Evolutionary conservation across 2,113 vertebrate species (phyloP).

Genomic region (Nycticorax nycticorax): DNA sequence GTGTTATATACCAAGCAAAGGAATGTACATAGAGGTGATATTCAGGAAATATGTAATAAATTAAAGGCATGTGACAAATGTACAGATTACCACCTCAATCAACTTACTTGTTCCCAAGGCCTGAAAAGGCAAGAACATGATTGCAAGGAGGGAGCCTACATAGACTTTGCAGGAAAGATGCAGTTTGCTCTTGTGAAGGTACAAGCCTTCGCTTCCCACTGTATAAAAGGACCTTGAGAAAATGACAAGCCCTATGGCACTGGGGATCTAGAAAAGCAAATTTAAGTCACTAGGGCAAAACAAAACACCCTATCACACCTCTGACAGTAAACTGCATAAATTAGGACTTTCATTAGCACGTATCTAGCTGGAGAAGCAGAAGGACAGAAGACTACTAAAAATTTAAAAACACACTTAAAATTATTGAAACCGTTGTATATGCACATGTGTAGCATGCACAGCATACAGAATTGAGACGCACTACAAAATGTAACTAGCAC

Average conservation of each 20-base stretch:
- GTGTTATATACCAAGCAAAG: background rate
- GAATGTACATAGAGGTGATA: background rate
- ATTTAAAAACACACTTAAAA: background rate
- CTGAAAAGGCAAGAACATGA: background rate
- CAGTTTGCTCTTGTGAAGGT: background rate
- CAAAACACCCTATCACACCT: background rate
- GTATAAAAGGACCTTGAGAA: background rate
- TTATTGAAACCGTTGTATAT: background rate
- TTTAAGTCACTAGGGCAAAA: background rate
- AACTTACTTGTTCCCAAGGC: background rate
- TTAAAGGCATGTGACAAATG: background rate
- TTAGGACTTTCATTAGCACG: background rate
- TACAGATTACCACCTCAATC: background rate
- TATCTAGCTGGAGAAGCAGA: background rate
- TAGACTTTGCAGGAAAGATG: background rate
- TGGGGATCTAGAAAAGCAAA: background rate
- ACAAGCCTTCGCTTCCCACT: background rate
- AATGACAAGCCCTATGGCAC: background rate
- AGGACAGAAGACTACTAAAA: background rate
- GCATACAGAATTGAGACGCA: accelerated
- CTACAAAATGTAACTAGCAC: background rate
- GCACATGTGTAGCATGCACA: accelerated
- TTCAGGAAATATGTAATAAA: background rate
- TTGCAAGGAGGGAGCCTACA: background rate
- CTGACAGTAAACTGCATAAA: background rate